phyloP scores from a whole-genome alignment of 2,113 vertebrate species.

The Odontesthes bonariensis region DNA sequence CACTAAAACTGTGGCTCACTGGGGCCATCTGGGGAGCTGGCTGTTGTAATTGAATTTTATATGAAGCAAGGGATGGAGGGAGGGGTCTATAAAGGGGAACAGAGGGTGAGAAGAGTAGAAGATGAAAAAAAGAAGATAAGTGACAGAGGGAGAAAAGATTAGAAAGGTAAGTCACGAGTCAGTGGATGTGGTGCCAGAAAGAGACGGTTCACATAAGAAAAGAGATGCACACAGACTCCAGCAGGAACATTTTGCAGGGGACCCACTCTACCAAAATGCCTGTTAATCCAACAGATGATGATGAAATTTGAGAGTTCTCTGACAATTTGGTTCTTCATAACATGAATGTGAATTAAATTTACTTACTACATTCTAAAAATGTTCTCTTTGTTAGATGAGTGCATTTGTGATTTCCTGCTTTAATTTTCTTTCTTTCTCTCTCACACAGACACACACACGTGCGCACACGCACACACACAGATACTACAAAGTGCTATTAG shows the following conservation, averaged over 20 bases:
- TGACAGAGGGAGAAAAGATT: slow-evolving; percentile 1
- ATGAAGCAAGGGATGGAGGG: slow-evolving; percentile 36
- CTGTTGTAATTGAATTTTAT: slow-evolving; percentile 73
- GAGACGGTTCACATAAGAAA: slow-evolving; percentile 31
- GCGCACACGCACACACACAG: slow-evolving; percentile 12
- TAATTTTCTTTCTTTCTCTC: not conserved
- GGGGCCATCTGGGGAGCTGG: slow-evolving; percentile 73
- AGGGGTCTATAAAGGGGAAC: slow-evolving; percentile 12
- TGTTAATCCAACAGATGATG: slow-evolving; percentile 50
- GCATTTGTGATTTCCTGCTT: not conserved
- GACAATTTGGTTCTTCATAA: slow-evolving; percentile 23
- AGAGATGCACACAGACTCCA: slow-evolving; percentile 18
- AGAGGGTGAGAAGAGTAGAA: slow-evolving; percentile 1
- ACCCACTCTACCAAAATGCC: slow-evolving; percentile 34
- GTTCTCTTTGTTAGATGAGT: not conserved
- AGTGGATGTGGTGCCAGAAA: slow-evolving; percentile 17
- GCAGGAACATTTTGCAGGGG: slow-evolving; percentile 36
- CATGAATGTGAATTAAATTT: slow-evolving; percentile 1
- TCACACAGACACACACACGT: not conserved
- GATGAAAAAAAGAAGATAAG: not conserved
- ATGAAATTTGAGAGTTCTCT: slow-evolving; percentile 10
- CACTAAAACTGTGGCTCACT: slow-evolving; percentile 48
- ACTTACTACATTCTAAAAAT: not conserved
- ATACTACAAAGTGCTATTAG: slow-evolving; percentile 28
- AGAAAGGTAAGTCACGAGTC: not conserved